These are phyloP conservation scores for Drosophila tropicalis DNA, from an alignment of 1,140 invertebrate species.

Conservation along the genomic window DNA sequence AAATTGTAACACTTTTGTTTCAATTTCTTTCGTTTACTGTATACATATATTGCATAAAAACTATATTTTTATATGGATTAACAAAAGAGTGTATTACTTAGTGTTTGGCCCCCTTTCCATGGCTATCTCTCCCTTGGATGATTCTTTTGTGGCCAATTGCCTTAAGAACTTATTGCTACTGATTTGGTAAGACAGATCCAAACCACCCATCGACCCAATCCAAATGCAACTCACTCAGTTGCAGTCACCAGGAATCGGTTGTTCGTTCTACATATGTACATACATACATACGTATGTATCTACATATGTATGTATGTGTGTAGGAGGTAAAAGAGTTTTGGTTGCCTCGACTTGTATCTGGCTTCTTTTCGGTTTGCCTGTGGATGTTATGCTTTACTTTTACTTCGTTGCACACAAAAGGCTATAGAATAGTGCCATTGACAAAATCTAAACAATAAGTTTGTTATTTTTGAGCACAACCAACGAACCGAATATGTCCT, in stretches of 20 bases:
- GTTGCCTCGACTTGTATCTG: background rate
- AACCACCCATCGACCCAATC: too few relatives aligned
- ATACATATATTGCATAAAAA: too few relatives aligned
- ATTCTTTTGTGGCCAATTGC: slow-evolving; percentile 7
- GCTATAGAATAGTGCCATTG: slow-evolving; percentile 66
- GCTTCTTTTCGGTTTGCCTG: slow-evolving; percentile 35
- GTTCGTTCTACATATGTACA: background rate
- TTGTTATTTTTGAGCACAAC: slow-evolving; percentile 71
- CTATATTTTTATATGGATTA: too few relatives aligned
- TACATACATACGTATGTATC: background rate
- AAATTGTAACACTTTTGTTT: too few relatives aligned
- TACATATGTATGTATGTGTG: background rate
- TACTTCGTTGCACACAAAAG: slow-evolving; percentile 70
- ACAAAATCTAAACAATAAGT: slow-evolving; percentile 81
- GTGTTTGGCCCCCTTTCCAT: background rate
- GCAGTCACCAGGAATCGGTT: background rate
- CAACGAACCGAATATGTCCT: slow-evolving; percentile 56
- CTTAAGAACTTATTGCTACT: slow-evolving; percentile 1
- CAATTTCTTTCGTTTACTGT: too few relatives aligned
- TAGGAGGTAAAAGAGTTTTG: background rate
- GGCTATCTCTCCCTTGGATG: background rate
- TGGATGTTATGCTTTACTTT: slow-evolving; percentile 67
- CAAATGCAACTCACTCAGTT: background rate
- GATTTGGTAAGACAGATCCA: background rate
- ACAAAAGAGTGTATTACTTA: background rate